Evolutionary conservation across 1,140 invertebrate species (phyloP), one percentile per base, ranked within the genome.

Genomic region (Doryteuthis pealeii): DNA sequence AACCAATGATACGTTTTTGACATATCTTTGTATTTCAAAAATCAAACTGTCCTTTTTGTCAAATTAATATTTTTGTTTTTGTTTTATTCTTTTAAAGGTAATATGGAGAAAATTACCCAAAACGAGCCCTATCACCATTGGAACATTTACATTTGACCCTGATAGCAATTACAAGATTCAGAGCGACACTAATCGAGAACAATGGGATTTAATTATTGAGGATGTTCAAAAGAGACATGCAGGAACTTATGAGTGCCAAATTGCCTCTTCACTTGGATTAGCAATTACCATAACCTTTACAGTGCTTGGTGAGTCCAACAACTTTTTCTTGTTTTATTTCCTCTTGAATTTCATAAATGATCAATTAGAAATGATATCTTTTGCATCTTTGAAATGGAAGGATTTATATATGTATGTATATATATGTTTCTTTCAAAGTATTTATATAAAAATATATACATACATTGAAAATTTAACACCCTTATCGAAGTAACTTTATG

Each of bases 211-310:
- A 32, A 66, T 78, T 5, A 82, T 82, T 73, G 72, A 75, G 22
- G 72, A 78, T 71, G 81, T 82, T 3, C 72, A 78, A 68, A 66
- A 71, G 22, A 15, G 75, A 4, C 79, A 82, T 71, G 79, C 81
- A 1, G 81, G 81, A 12, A 74, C 72, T 10, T 82, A 80, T 70
- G 78, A 81, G 66, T 82, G 81, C 71, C 79, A 79, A 76, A 76
- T 82, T 58, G 77, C 78, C 69, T 78, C 79, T 0, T 79, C 82
- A 43, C 80, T 22, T 8, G 31, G 30, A 30, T 30, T 68, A 31
- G n/a, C 66, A 10, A 26, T 68, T 68, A 22, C 22, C 8, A 32
- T 68, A 18, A 28, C 26, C 30, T 2, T 68, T 26, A 68, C 66
- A 68, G 66, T 68, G 30, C 18, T 68, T 30, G 66, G 66, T 68